Evolutionary conservation across 2,888 invertebrate genomes (phyloP), one percentile per base, ranked within the genome.

Genomic region (Notocelia uddmanniana): DNA sequence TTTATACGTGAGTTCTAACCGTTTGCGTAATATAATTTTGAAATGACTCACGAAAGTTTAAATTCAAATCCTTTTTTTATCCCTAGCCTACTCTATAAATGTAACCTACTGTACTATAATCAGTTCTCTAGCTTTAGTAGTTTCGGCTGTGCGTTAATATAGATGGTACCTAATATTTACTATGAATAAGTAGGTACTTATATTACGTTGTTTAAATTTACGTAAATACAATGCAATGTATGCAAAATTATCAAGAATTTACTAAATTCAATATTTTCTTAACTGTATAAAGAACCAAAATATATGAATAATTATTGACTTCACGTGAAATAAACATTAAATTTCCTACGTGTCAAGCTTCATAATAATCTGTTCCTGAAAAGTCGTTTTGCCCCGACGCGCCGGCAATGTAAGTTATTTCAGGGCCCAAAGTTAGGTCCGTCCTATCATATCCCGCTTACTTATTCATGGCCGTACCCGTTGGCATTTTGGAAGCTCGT

Each of bases 391-490:
- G n/a, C 21, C 57, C 21, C 45, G 18, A 37, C 68, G 23, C 60
- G 60, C 26, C 60, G 37, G 60, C 52, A 41, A 69, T 69, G 26
- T 60, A 45, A 69, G 60, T 54, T 54, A 69, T 21, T 60, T 54
- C 52, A 69, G 52, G 26, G 31, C 68, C 68, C 41, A 60, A 60
- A 60, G 26, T 54, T 69, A 68, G 68, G 37, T 58, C 45, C 59
- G n/a, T 62, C 23, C 23, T 60, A 15, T 21, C 21, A 21, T 26
- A 31, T 34, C 18, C 50, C 37, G 13, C 26, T 54, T 60, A 45
- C 54, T 62, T 69, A 69, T 63, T 69, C 62, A 69, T 62, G 21
- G n/a, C 63, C 31, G 31, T 69, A 48, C 34, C 54, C n/a, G 41
- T 57, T 26, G 48, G 31, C 55, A 23, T 63, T 62, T 62, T 60